Conservation (phyloP, 2,888 invertebrate genomes). For the Augiades crinisus region DNA sequence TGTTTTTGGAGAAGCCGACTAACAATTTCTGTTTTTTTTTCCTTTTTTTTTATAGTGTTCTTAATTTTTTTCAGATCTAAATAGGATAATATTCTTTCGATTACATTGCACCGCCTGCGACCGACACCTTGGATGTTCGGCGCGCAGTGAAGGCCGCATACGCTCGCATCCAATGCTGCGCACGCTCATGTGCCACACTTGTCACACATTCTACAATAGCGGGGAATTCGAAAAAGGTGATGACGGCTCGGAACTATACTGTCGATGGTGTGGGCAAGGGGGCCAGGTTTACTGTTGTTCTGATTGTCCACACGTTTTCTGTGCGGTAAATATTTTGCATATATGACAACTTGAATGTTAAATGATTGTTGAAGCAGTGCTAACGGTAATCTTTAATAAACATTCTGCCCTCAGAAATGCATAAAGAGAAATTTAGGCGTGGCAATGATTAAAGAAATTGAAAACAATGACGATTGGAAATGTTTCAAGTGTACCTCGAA, state of each 20-base stretch:
- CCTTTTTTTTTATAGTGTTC: not conserved
- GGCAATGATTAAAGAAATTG: conserved; percentile 85
- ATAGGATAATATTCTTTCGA: conserved; percentile 79
- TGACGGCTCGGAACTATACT: conserved; percentile 91
- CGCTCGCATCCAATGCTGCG: conserved; percentile 87
- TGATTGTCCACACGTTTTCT: conserved; percentile 87
- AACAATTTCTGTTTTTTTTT: not conserved
- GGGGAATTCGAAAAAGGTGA: conserved; percentile 92
- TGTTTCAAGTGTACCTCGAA: conserved; percentile 88
- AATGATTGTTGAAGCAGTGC: too few species aligned
- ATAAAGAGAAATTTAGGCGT: conserved; percentile 86
- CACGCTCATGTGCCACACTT: conserved; percentile 86
- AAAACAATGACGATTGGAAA: conserved; percentile 89
- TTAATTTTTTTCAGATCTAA: conserved; percentile 75
- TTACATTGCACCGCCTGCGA: conserved; percentile 90
- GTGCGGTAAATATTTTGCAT: conserved; percentile 75
- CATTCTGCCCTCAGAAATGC: conserved; percentile 84
- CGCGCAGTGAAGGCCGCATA: conserved; percentile 83
- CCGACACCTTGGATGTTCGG: conserved; percentile 87
- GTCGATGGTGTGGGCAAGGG: conserved; percentile 92
- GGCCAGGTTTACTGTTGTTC: conserved; percentile 91
- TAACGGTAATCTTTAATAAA: not conserved
- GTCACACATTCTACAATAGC: conserved; percentile 89
- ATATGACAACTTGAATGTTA: too few species aligned
- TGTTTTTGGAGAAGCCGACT: too few species aligned